phyloP scores from a whole-genome alignment of 2,888 invertebrate genomes.

The Conchocele bisecta region DNA sequence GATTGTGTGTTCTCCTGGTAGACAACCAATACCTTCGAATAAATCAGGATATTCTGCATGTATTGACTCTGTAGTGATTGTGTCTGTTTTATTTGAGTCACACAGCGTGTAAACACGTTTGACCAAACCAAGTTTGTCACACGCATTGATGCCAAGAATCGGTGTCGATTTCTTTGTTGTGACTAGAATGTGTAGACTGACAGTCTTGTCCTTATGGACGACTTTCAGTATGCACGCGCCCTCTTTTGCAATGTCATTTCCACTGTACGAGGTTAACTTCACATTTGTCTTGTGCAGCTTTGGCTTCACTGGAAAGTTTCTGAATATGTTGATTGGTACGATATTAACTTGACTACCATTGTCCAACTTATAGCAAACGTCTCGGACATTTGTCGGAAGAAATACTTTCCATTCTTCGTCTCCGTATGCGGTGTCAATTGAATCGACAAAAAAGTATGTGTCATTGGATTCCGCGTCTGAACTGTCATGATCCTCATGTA shows the following conservation, averaged over 20 bases:
- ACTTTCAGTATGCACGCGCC: conserved; percentile 13
- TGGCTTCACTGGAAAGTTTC: conserved; percentile 2
- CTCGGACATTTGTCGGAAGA: not conserved
- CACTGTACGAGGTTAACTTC: conserved; percentile 25
- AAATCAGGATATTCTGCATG: conserved; percentile 10
- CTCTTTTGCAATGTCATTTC: conserved; percentile 12
- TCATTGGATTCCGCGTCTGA: not conserved
- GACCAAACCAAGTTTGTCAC: conserved; percentile 14
- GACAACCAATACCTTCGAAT: conserved; percentile 43
- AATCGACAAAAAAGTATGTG: conserved; percentile 18
- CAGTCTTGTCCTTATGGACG: too few species aligned
- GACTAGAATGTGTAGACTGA: conserved; percentile 4
- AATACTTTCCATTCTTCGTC: conserved; percentile 4
- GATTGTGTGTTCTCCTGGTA: conserved; percentile 27
- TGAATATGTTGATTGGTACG: conserved; percentile 1
- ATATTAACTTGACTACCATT: conserved; percentile 31
- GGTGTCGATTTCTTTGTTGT: not conserved
- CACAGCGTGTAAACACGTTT: not conserved
- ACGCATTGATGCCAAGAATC: conserved; percentile 5
- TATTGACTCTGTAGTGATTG: not conserved
- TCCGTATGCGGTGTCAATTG: not conserved
- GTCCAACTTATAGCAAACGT: conserved; percentile 18
- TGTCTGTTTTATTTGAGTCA: not conserved
- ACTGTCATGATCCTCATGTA: not conserved
- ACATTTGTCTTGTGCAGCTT: conserved; percentile 14